Percentiles rank a stretch among this genome's conserved stretches.
Evolutionary conservation across 92 coral and sea anemone species (phyloP).

Genomic region (Scolanthus callimorphus): DNA sequence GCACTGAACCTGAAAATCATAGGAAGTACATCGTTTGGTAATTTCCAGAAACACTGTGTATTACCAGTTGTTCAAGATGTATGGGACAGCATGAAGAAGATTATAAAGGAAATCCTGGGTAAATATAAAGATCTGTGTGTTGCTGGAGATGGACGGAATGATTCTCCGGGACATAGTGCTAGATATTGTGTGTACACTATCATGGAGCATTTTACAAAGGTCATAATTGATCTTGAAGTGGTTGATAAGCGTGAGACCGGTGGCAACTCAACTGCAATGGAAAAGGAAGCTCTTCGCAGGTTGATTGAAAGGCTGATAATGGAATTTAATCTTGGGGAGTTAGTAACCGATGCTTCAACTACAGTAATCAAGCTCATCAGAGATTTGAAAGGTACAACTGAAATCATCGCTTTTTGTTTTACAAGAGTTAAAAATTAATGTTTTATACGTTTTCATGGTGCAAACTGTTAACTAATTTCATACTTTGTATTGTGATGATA

Average conservation of each 20-base stretch:
- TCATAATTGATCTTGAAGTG: conserved; percentile 21
- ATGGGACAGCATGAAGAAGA: conserved; percentile 18
- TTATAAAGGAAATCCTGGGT: no score
- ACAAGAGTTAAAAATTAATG: no score
- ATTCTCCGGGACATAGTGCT: conserved; percentile 20
- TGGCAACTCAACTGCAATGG: conserved; percentile 37
- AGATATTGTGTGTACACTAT: no score
- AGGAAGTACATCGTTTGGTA: not conserved
- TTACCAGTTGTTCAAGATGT: conserved; percentile 9
- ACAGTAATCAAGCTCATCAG: conserved; percentile 2
- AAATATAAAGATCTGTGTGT: conserved; percentile 24
- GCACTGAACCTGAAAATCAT: conserved; percentile 17
- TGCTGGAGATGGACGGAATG: no score
- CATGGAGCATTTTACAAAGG: conserved; percentile 20
- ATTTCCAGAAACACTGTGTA: conserved; percentile 30
- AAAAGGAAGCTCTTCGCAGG: conserved; percentile 26
- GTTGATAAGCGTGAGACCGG: conserved; percentile 39
- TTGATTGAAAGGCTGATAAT: conserved; percentile 4
- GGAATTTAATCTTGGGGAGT: conserved; percentile 6
- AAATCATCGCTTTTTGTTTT: no score
- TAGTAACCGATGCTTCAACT: conserved; percentile 21
- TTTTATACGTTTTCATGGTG: no score
- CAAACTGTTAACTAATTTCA: no score
- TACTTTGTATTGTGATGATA: no score
- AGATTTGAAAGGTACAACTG: conserved; percentile 1